These are phyloP conservation scores for Polia nebulosa DNA, from an alignment of 2,888 invertebrate genomes.

Conservation along the genomic window DNA sequence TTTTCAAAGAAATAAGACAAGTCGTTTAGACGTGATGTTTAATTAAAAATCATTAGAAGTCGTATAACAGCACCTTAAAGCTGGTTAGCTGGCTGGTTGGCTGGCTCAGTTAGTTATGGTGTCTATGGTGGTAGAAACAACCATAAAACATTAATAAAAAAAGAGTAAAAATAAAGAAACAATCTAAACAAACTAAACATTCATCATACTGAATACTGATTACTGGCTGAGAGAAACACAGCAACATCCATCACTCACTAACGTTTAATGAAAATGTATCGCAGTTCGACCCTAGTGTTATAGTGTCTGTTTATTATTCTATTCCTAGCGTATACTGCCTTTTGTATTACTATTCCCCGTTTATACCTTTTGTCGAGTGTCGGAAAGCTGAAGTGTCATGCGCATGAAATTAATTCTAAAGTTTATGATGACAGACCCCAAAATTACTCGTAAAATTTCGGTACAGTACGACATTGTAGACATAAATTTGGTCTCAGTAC, in stretches of 20 bases:
- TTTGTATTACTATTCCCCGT: constrained; percentile 7
- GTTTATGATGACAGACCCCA: background rate
- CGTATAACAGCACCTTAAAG: no score
- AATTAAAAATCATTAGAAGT: no score
- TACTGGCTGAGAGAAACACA: constrained; percentile 21
- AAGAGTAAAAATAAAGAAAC: no score
- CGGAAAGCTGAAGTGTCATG: background rate
- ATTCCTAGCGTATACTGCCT: constrained; percentile 24
- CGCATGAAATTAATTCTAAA: background rate
- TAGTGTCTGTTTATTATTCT: constrained; percentile 20
- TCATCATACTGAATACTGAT: constrained; percentile 47
- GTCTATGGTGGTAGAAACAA: no score
- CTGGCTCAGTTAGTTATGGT: no score
- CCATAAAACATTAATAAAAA: no score
- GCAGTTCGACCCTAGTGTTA: constrained; percentile 18
- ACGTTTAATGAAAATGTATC: constrained; percentile 60
- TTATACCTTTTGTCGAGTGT: constrained; percentile 6
- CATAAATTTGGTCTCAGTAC: background rate
- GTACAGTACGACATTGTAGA: background rate
- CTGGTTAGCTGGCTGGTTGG: no score
- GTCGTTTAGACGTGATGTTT: no score
- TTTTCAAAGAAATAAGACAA: no score
- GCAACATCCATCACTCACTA: constrained; percentile 51
- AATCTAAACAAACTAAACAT: constrained; percentile 35
- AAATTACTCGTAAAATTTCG: background rate